Evolutionary conservation across 2,113 vertebrate species (phyloP).

Genomic region (Centropus bengalensis): DNA sequence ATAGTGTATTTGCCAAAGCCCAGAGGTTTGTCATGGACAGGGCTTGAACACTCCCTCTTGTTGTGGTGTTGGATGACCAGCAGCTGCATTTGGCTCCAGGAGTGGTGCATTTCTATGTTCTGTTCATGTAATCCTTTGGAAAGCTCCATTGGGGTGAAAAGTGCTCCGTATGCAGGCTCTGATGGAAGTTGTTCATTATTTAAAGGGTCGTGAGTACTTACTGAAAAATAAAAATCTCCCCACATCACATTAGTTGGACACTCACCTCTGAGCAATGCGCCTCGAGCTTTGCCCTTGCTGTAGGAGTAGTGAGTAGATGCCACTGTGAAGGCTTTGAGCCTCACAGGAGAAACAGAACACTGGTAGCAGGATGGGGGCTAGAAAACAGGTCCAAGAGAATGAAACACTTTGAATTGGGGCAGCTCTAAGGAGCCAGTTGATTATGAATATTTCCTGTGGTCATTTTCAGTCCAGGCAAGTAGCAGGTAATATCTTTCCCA

Average conservation of each 20-base stretch:
- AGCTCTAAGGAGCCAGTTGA: background rate
- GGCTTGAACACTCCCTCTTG: background rate
- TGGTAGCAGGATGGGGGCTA: background rate
- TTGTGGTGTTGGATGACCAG: background rate
- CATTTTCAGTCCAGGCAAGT: background rate
- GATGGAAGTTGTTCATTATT: background rate
- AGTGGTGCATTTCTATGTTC: background rate
- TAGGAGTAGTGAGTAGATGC: background rate
- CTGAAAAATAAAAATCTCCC: background rate
- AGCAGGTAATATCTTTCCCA: background rate
- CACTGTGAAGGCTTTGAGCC: background rate
- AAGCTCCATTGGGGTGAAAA: background rate
- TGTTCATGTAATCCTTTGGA: background rate
- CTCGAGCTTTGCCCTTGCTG: background rate
- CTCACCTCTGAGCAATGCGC: background rate
- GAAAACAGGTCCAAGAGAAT: background rate
- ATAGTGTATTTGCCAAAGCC: background rate
- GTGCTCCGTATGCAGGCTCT: background rate
- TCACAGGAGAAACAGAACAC: background rate
- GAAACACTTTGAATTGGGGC: background rate
- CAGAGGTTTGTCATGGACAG: background rate
- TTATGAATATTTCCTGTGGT: background rate
- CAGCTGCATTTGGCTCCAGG: background rate
- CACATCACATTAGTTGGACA: background rate
- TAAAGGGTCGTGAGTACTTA: background rate